Percentiles rank a stretch among this genome's conserved stretches.
Conservation (phyloP, 1,140 invertebrate species). For the Drosophila lacertosa region DNA sequence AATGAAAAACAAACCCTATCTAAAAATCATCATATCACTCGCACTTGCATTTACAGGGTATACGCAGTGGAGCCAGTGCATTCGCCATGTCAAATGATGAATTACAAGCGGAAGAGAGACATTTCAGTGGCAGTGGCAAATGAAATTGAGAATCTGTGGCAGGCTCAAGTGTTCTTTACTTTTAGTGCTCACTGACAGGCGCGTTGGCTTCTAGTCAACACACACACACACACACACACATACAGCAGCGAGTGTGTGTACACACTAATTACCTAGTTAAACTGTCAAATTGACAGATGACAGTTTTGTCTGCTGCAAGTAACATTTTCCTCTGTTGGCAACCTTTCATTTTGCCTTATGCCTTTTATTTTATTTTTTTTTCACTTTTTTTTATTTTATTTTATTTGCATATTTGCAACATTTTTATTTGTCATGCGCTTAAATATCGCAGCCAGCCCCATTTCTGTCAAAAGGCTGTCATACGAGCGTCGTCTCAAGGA, state of each 20-base stretch:
- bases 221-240: conserved; percentile 24
- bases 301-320: conserved; percentile 75
- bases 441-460: conserved; percentile 53
- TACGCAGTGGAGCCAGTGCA: conserved; percentile 27
- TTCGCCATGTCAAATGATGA: conserved; percentile 79
- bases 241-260: conserved; percentile 22
- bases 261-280: conserved; percentile 83
- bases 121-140: conserved; percentile 62
- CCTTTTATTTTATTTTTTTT: conserved; percentile 16
- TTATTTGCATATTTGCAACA: conserved; percentile 61
- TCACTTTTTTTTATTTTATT: conserved; percentile 6
- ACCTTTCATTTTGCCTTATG: conserved; percentile 9
- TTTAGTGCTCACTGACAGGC: conserved; percentile 74
- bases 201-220: conserved; percentile 21
- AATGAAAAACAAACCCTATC: not conserved
- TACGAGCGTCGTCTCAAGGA: conserved; percentile 13
- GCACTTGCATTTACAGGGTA: not conserved
- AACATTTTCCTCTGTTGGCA: conserved; percentile 65
- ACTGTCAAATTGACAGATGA: conserved; percentile 84
- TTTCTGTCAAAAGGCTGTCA: conserved; percentile 73
- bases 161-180: conserved; percentile 69
- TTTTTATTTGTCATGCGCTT: conserved; percentile 70
- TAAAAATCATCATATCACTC: not conserved
- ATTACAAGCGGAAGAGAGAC: conserved; percentile 83
- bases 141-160: conserved; percentile 55